Evolutionary conservation across 1,140 invertebrate species (phyloP).

Genomic region (Watersipora subatra): DNA sequence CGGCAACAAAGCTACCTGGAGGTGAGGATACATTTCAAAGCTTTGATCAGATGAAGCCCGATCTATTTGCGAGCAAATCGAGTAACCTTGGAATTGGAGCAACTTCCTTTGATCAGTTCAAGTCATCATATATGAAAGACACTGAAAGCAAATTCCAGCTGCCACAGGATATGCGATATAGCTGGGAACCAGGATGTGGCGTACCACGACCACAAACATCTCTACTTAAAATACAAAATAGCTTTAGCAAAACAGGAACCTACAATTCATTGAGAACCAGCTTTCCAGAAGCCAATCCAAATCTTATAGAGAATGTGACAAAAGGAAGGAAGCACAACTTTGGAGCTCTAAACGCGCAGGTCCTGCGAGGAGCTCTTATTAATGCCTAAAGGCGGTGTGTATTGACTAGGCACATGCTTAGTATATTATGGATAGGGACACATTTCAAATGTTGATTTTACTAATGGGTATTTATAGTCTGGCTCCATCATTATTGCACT

Average conservation of each 20-base stretch:
- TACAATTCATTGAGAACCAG: constrained; percentile 15
- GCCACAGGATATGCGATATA: constrained; percentile 21
- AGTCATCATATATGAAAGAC: constrained; percentile 15
- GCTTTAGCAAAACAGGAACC: constrained; percentile 24
- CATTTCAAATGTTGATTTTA: too few species aligned
- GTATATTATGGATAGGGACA: too few species aligned
- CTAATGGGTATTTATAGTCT: too few species aligned
- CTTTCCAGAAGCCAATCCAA: constrained; percentile 20
- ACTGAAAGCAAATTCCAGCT: constrained; percentile 19
- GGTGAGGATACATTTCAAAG: too few species aligned
- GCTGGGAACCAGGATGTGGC: constrained; percentile 26
- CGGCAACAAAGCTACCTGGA: too few species aligned
- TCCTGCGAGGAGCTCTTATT: constrained; percentile 19
- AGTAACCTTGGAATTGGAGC: constrained; percentile 18
- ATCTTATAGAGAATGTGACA: constrained; percentile 26
- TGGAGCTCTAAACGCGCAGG: constrained; percentile 23
- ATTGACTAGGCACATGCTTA: too few species aligned
- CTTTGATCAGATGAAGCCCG: not conserved
- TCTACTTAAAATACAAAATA: constrained; percentile 24
- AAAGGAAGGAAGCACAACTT: constrained; percentile 31
- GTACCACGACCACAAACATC: constrained; percentile 25
- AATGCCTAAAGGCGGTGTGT: not conserved
- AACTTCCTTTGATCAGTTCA: constrained; percentile 11
- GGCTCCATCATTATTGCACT: too few species aligned
- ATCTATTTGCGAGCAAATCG: constrained; percentile 1